phyloP scores from a whole-genome alignment of 2,113 vertebrate genomes.

The Ammodytes dubius region DNA sequence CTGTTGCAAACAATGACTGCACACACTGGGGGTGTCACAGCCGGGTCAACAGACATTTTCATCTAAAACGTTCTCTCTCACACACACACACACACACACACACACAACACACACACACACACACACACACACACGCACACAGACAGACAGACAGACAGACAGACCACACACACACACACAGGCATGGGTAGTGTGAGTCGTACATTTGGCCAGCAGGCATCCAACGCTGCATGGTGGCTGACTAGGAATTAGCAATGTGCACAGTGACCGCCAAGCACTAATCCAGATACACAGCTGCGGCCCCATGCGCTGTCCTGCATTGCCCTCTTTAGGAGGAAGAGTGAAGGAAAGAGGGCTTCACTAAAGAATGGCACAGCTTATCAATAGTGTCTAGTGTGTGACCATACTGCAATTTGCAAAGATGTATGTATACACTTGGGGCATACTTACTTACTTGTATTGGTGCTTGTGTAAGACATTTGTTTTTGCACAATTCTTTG shows the following conservation, averaged over 20 bases:
- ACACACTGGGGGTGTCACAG: conserved; percentile 56
- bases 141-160: too few species aligned
- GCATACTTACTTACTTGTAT: too few species aligned
- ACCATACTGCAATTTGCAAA: too few species aligned
- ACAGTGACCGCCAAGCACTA: background rate
- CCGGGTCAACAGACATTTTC: conserved; percentile 71
- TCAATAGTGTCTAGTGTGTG: too few species aligned
- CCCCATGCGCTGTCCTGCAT: conserved; percentile 30
- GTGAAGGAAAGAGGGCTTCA: background rate
- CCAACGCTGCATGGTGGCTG: conserved; percentile 24
- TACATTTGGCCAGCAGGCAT: conserved; percentile 58
- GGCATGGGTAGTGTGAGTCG: conserved; percentile 52
- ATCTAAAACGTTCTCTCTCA: conserved; percentile 25
- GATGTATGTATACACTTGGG: too few species aligned
- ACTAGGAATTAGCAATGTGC: conserved; percentile 48
- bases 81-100: background rate
- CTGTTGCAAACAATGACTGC: conserved; percentile 56
- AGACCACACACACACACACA: conserved; percentile 41
- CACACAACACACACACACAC: conserved; percentile 49
- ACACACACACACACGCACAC: background rate
- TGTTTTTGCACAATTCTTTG: too few species aligned
- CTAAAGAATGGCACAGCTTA: too few species aligned
- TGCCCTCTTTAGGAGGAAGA: conserved; percentile 59
- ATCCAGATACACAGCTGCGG: background rate
- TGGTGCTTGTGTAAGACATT: too few species aligned